Base-by-base conservation (phyloP, 2,888 invertebrate genomes). In the Hirtodrosophila confusa region DNA sequence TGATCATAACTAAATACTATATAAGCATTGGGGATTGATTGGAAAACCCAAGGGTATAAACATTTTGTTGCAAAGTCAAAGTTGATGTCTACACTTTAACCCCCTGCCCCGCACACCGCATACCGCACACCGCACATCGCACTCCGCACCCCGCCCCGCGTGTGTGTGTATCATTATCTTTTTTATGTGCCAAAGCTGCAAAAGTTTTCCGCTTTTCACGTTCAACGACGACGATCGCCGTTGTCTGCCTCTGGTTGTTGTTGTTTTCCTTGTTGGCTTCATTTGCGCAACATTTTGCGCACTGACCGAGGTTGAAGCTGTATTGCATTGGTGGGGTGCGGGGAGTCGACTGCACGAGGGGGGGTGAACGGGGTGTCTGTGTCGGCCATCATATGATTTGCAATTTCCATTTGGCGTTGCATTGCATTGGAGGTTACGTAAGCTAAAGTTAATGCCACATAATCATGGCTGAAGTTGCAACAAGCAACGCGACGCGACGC, bases 171-270 rank as follows among this genome's bases (percentile, higher is more conserved):
- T 44, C 43, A 43, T 45, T 53, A 39, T 44, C 45, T 68, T 57
- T 48, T 77, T 84, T 78, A 69, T 86, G 86, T 80, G 77, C 75
- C 86, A 85, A 85, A 71, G 61, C 67, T 75, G 75, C 66, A 86
- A 90, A 89, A 90, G 79, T 90, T 91, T 91, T 90, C 90, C 90
- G 90, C 90, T 90, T 91, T 90, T 90, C 90, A 91, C 90, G 90
- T 90, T 91, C 90, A 90, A 91, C 89, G 90, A 88, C 87, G 89
- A 90, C 84, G 89, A 90, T 89, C 90, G 89, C 80, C 85, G 88
- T 88, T 77, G 73, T 60, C 54, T 60, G 64, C 17, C 17, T 43
- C 41, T 40, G 53, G 49, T 44, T 40, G 65, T 58, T 64, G 68
- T 71, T 78, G 67, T 83, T 82, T 78, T 75, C 78, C 75, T 77